These are phyloP conservation scores for Channa argus DNA, from an alignment of 2,113 vertebrate genomes.

Conservation along the genomic window DNA sequence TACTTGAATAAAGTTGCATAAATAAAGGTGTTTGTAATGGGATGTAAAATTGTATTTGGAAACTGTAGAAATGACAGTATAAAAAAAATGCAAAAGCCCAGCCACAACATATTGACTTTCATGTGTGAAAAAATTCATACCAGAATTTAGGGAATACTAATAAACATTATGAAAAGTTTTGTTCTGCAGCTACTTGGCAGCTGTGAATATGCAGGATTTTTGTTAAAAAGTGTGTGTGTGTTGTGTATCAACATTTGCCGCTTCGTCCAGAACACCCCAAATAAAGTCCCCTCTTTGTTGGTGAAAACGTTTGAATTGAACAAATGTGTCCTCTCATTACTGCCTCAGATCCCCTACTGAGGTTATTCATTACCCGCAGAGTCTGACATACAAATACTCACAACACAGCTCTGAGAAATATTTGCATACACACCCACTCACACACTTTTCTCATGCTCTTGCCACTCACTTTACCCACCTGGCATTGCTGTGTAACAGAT, in stretches of 20 bases:
- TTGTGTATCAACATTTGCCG: neutral
- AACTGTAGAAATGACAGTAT: too few species aligned
- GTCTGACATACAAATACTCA: constrained; percentile 4
- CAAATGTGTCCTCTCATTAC: constrained; percentile 20
- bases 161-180: neutral
- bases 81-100: neutral
- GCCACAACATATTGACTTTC: neutral
- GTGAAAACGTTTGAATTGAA: neutral
- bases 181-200: too few species aligned
- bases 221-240: too few species aligned
- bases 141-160: neutral
- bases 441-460: neutral
- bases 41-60: too few species aligned
- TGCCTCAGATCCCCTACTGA: constrained; percentile 15
- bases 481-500: constrained; percentile 45
- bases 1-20: too few species aligned
- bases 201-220: too few species aligned
- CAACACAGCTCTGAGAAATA: constrained; percentile 6
- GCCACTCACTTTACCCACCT: constrained; percentile 29
- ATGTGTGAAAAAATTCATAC: too few species aligned
- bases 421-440: constrained; percentile 2
- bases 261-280: neutral
- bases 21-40: too few species aligned
- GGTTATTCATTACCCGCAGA: constrained; percentile 21
- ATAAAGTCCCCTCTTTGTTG: neutral